A percentile compares a stretch with the other conserved stretches of the same genome.
phyloP scores from a whole-genome alignment of 2,797 vertebrate genomes.

The Apogon talboti region DNA sequence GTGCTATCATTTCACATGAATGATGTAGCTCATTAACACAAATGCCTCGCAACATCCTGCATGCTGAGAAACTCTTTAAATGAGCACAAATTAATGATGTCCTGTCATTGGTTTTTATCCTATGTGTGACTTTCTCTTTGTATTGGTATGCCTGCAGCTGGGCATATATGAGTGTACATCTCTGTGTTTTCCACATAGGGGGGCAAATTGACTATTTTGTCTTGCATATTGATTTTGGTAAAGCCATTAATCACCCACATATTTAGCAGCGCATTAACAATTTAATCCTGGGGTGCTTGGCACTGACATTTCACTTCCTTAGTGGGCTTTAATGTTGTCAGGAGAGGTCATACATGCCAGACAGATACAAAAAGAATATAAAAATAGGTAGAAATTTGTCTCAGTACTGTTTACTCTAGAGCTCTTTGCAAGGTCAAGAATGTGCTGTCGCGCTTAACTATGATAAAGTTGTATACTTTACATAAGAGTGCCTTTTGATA shows the following conservation, averaged over 20 bases:
- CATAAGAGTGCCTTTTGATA: too few relatives aligned
- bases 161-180: constrained; percentile 23
- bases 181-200: constrained; percentile 1
- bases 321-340: constrained; percentile 1
- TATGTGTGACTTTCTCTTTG: constrained; percentile 40
- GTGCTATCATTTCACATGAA: constrained; percentile 87
- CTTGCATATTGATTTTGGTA: constrained; percentile 36
- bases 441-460: not conserved
- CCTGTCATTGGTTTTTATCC: constrained; percentile 55
- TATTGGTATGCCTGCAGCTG: constrained; percentile 26
- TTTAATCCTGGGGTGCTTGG: constrained; percentile 9
- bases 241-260: constrained; percentile 22
- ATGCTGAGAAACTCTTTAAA: constrained; percentile 83
- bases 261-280: constrained; percentile 13
- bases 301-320: not conserved
- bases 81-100: constrained; percentile 85
- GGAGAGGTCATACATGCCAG: not conserved
- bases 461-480: too few relatives aligned
- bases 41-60: constrained; percentile 84
- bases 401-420: not conserved
- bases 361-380: not conserved
- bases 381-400: not conserved
- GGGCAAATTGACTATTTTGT: constrained; percentile 29
- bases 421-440: constrained; percentile 5
- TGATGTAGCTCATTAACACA: constrained; percentile 88